Percentiles rank a stretch among this genome's conserved stretches.
phyloP scores from a whole-genome alignment of 2,113 vertebrate species.

The Himantopus leucocephalus region DNA sequence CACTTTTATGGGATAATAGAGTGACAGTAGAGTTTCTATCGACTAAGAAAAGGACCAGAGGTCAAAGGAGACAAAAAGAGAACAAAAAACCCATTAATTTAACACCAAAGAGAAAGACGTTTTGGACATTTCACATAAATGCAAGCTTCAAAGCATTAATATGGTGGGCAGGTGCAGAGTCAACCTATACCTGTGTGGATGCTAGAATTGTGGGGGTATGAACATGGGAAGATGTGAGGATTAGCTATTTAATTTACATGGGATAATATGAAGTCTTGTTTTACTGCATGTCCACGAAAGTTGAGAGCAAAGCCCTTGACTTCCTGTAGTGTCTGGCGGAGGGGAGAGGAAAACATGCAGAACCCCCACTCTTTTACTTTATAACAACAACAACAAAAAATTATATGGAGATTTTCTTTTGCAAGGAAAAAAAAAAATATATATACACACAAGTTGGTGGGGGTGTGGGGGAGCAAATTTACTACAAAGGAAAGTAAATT shows the following conservation, averaged over 20 bases:
- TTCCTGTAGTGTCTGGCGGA: not conserved
- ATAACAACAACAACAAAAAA: not conserved
- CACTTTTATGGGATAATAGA: not conserved
- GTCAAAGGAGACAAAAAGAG: not conserved
- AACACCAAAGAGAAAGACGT: not conserved
- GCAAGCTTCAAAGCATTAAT: not conserved
- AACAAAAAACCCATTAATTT: not conserved
- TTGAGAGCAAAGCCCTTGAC: not conserved
- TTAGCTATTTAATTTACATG: not conserved
- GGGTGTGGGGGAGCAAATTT: not conserved
- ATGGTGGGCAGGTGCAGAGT: not conserved
- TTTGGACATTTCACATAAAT: not conserved
- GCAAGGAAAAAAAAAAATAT: not conserved
- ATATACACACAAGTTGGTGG: fast-evolving
- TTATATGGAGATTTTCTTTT: not conserved
- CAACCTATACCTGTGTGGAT: not conserved
- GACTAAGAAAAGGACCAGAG: not conserved
- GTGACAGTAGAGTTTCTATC: not conserved
- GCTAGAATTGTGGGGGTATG: not conserved
- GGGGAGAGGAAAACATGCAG: not conserved
- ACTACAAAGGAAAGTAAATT: not conserved
- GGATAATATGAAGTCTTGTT: not conserved
- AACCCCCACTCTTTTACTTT: not conserved
- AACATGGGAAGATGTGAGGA: not conserved
- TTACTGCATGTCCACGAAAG: not conserved